phyloP scores from a whole-genome alignment of 64 coral and sea anemone genomes.

The Platygyra sinensis region DNA sequence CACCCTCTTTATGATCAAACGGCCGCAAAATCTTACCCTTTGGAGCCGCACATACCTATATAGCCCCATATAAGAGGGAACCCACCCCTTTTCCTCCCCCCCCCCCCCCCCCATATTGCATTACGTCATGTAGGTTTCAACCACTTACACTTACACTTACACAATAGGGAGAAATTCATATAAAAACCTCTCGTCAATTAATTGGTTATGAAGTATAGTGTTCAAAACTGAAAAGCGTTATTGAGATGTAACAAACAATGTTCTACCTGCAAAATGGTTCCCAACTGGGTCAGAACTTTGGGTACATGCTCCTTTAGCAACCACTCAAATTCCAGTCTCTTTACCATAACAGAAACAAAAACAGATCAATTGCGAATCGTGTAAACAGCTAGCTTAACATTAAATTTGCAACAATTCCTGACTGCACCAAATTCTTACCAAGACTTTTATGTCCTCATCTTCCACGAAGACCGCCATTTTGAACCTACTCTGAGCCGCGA shows the following conservation, averaged over 20 bases:
- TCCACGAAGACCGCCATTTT: slow-evolving; percentile 62
- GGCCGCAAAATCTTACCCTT: too few relatives aligned
- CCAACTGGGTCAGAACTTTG: slow-evolving; percentile 61
- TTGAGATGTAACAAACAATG: neutral
- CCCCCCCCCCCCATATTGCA: too few relatives aligned
- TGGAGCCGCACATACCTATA: too few relatives aligned
- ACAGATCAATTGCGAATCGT: neutral
- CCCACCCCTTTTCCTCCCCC: too few relatives aligned
- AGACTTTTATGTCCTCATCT: slow-evolving; percentile 51
- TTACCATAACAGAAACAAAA: neutral
- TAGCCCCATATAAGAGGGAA: too few relatives aligned
- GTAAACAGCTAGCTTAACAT: neutral
- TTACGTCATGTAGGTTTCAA: too few relatives aligned
- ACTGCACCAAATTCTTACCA: slow-evolving; percentile 17
- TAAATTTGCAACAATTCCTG: neutral
- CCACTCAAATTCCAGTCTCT: slow-evolving; percentile 78
- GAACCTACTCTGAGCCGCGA: slow-evolving; percentile 4
- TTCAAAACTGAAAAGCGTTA: neutral
- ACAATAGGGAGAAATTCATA: too few relatives aligned
- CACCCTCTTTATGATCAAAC: too few relatives aligned
- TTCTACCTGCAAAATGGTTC: slow-evolving; percentile 45
- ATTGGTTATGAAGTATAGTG: too few relatives aligned
- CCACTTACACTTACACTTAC: too few relatives aligned
- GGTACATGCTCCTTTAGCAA: slow-evolving; percentile 63
- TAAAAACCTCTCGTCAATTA: too few relatives aligned